Evolutionary conservation across 2,888 invertebrate genomes (phyloP), one percentile per base, ranked within the genome.

Genomic region (Drosophila putrida): DNA sequence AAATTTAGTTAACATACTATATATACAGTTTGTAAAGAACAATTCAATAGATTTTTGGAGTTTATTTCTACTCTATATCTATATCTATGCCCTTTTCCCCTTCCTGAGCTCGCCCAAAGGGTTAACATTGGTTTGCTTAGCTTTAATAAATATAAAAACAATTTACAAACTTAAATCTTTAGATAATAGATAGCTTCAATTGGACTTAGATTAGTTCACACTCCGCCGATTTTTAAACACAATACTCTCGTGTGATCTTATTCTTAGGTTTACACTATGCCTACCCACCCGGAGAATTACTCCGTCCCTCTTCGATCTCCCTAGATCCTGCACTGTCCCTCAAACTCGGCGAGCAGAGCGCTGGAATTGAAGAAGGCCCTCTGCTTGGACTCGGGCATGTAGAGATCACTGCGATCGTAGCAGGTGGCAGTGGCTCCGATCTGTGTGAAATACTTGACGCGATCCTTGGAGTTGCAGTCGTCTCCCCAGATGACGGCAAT

Each of bases 401-500:
- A 79, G 36, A 92, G 81, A 87, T 97, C 96, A 38, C 96, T 95
- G 91, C 98, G 97, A 92, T 99, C 99, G 91, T 98, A 99, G 90
- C 99, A 99, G 57, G 99, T 96, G 44, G 97, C 99, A 86, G 99
- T 97, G 33, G 99, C 94, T 6, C 98, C 98, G 78, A 98, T 94
- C 62, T 95, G 94, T 90, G 98, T 98, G 59, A 99, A 94, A 89
- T 95, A 95, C 86, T 95, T 95, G 53, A 98, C 97, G 2, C 96
- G 97, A 55, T 95, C 95, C 73, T 95, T 95, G 90, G 97, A 96
- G 86, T 98, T 98, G 90, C 97, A 97, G 88, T 98, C 98, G 82
- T 98, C 98, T 10, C 99, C 99, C 99, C 99, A 99, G 85, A 98
- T 97, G 92, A 99, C 98, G 61, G 98, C 95, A 6, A 98, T 95